Evolutionary conservation across 2,113 vertebrate genomes (phyloP), one percentile per base, ranked within the genome.

Genomic region (Casuarius casuarius): DNA sequence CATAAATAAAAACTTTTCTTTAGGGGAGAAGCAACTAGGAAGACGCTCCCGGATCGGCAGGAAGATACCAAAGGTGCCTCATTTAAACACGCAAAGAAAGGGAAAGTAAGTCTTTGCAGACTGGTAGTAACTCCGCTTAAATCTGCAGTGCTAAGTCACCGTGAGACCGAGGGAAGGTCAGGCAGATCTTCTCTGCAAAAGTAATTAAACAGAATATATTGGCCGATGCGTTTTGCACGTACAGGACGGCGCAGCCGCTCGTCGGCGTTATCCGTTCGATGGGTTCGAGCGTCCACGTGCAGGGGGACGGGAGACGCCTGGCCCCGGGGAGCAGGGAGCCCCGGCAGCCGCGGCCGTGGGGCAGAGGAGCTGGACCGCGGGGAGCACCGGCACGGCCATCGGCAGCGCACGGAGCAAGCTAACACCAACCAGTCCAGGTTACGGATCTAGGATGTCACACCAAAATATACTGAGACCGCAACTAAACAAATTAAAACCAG

Each of bases 1-100:
- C 95, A 95, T 46, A 96, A 98, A 97, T 94, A 97, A 94, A 97
- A 97, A 95, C 94, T 97, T 96, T 82, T 95, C 95, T 86, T 81
- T 61, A 94, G 81, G 84, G 78, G 82, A 97, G 96, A 97, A 92
- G 86, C 4, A 84, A 19, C 88, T 15, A 25, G 90, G 76, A 46
- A 79, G 83, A 96, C 7, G 83, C 49, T 91, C 65, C 17, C 78
- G 95, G 54, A 51, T 79, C 12, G 8, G 67, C 92, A 84, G 11
- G 29, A 90, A 38, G 85, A 90, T 88, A 22, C 72, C 66, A 86
- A 4, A 38, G 0, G 17, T 4, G 19, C 76, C 87, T 80, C 95
- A 95, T 5, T 2, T 51, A 13, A 79, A 29, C 7, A 33, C 63
- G 38, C 38, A 38, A 38, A 68, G 21, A 9, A 2, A 5, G 1